These are phyloP conservation scores for Suncus etruscus DNA, from an alignment of 2,113 vertebrate species.

Conservation along the genomic window DNA sequence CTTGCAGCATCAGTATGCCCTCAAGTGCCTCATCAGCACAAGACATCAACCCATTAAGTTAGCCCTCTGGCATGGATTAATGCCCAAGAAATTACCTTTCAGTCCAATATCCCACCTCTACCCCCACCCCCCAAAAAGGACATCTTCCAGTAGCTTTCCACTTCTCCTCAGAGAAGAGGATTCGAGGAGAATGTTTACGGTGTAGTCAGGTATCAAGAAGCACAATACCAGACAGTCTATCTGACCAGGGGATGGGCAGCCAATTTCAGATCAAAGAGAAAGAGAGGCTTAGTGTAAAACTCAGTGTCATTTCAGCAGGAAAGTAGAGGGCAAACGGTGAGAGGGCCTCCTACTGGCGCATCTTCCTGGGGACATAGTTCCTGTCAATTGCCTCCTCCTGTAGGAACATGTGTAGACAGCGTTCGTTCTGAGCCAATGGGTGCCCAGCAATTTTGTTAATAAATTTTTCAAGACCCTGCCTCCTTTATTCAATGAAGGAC, in stretches of 20 bases:
- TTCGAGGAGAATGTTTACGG: conserved; percentile 81
- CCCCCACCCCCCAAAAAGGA: conserved; percentile 71
- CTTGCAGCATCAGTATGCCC: no score
- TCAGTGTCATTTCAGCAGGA: conserved; percentile 92
- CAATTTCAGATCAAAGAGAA: conserved; percentile 86
- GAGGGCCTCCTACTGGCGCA: conserved; percentile 93
- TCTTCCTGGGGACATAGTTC: conserved; percentile 99
- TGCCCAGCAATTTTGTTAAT: conserved; percentile 99
- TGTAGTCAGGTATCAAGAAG: conserved; percentile 86
- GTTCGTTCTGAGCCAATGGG: conserved; percentile 98
- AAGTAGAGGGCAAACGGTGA: conserved; percentile 88
- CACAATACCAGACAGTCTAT: conserved; percentile 85
- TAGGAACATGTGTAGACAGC: conserved; percentile 99
- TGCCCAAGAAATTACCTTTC: conserved; percentile 70
- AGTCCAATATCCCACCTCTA: conserved; percentile 47
- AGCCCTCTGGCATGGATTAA: conserved; percentile 62
- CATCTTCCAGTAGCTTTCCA: conserved; percentile 82
- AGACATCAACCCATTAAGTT: neutral
- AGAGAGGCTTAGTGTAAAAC: conserved; percentile 93
- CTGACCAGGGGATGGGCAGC: conserved; percentile 87
- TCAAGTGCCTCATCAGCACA: no score
- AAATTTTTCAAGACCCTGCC: conserved; percentile 97
- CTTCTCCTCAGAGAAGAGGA: conserved; percentile 82
- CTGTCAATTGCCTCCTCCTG: conserved; percentile 98
- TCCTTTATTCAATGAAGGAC: conserved; percentile 97